Base-by-base conservation (phyloP, 1,140 invertebrate genomes). In the Lepidurus apus region DNA sequence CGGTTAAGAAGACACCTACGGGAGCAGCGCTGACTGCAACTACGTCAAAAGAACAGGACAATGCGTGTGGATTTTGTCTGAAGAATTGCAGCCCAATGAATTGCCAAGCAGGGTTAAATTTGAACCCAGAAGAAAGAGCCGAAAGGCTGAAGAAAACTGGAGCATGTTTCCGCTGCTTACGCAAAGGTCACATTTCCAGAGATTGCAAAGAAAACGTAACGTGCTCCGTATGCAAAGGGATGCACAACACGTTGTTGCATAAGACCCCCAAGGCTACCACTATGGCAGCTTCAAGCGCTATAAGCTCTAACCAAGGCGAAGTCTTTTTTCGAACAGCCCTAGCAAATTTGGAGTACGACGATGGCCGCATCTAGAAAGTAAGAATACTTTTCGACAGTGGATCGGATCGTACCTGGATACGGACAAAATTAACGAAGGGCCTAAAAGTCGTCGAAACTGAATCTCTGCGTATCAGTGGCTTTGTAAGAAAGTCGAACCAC, bases 121-220 rank as follows among this genome's bases (percentile, higher is more conserved):
- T 47, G 45, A 47, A 47, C 45, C 45, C 45, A 47, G 45, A 47
- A 10, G 45, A 47, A 47, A 47, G 45, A 47, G 45, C 45, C 45
- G 45, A 47, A 47, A 47, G 45, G 45, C 45, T 47, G 45, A 76
- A 76, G 75, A 47, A 47, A 47, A 47, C 45, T 47, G 45, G 45
- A 47, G 1, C 45, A 1, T 47, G 45, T 47, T 47, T 47, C 45
- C 45, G 45, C 45, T 47, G 45, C 45, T 47, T 47, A 47, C 45
- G 45, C 45, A 47, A 47, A 47, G 45, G 45, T 47, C 45, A 47
- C 45, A 47, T 47, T 17, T 47, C 45, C 45, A 47, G 17, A 47
- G 17, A 47, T 47, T 47, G 45, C 45, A 47, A 47, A 47, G 45
- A 47, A 47, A 47, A 47, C 45, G 45, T 47, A 47, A 47, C 45